Base-by-base conservation (phyloP, 2,888 invertebrate genomes). In the Agrotis puta region DNA sequence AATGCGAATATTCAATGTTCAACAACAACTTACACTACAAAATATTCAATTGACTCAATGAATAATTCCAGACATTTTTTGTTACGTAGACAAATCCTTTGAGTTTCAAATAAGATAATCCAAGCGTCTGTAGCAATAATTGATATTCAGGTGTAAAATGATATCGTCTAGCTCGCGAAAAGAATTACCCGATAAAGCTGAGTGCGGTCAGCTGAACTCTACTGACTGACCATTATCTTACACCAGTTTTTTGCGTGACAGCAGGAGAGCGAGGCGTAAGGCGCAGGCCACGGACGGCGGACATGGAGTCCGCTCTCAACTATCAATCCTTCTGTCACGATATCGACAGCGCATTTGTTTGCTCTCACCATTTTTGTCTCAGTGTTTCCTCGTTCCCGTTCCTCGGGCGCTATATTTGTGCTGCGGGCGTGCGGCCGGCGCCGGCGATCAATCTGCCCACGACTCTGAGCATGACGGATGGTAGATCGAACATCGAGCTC, bases 301-400 rank as follows among this genome's bases (percentile, higher is more conserved):
- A 50, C 70, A 24, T 68, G 70, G 79, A 77, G 74, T 71, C 75
- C 73, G 80, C 82, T 81, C 86, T 89, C 83, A 87, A 93, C 95
- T 92, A 95, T 95, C 94, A 94, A 95, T 95, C 95, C 93, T 94
- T 91, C 92, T 94, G 95, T 94, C 95, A 93, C 88, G 87, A 88
- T 90, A 95, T 94, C 94, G 95, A 95, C 94, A 94, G 93, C 92
- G 87, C 94, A 95, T 95, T 95, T 95, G 94, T 95, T 95, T 95
- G 94, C 88, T 94, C 90, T 89, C 93, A 90, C 94, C 92, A 95
- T 94, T 95, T 94, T 94, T 95, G 95, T 95, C 95, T 94, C 91
- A 90, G 90, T 88, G 89, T 92, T 91, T 89, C 89, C 89, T 86
- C 89, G 87, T 84, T 39, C 78, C 66, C 58, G 65, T 61, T 82